Evolutionary conservation across 2,888 invertebrate species (phyloP), one percentile per base, ranked within the genome.

Genomic region (Biston stratarius): DNA sequence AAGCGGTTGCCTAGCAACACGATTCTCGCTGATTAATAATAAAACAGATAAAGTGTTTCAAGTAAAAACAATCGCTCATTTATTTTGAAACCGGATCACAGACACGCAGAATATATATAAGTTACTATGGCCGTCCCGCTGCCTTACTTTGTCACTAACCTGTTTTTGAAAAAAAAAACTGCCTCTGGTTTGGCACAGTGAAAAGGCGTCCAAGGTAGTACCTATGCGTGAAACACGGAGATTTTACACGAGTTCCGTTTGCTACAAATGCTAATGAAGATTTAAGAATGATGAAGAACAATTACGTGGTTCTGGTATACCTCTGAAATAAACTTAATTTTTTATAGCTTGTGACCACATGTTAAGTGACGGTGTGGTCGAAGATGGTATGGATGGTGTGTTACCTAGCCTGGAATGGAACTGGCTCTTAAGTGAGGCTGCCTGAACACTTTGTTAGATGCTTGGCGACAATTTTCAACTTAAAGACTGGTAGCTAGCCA

Each of bases 61-160:
- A 49, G 49, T 49, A 47, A 59, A 57, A 53, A 53, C 48, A 48
- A 53, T 59, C 51, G 24, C 38, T 64, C 45, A 47, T 48, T 48
- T 47, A 56, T 55, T 56, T 53, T 47, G 36, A 49, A 52, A 48
- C 63, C 63, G 57, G 55, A 42, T 49, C 34, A 49, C 24, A 3
- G 49, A 0, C n/a, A 36, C 14, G 12, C 10, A 48, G 49, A 14
- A 33, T 40, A 49, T 12, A 14, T 24, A 12, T 11, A 10, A 59
- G 59, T 49, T 8, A 42, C 49, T 42, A 33, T n/a, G 34, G 1
- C 49, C 49, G 12, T 44, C 14, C 12, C 12, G 61, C 38, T 63
- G 34, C 49, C 60, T 65, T 65, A 65, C 65, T 56, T 65, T 65
- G 65, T 65, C 48, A 7, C 48, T 49, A 65, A 60, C 65, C 65